Evolutionary conservation across 2,888 invertebrate species (phyloP).

Genomic region (Macrosiphum euphorbiae): DNA sequence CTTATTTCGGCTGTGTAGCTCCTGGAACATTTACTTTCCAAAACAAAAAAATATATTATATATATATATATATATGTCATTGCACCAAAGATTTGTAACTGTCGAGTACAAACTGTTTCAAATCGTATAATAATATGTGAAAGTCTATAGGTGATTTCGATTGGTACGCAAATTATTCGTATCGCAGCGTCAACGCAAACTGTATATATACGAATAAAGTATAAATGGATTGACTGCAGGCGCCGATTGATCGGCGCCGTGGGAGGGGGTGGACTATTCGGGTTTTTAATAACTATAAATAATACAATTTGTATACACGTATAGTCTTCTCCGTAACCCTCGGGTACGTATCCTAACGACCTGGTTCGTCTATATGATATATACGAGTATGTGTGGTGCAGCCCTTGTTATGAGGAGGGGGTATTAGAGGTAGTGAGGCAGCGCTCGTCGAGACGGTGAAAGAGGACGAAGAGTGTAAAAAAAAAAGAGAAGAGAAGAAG

Average conservation of each 20-base stretch:
- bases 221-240: background rate
- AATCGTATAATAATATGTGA: background rate
- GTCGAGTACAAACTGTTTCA: background rate
- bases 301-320: background rate
- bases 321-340: background rate
- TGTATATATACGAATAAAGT: background rate
- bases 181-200: background rate
- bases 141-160: background rate
- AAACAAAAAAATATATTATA: too few relatives aligned
- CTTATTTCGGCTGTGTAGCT: background rate
- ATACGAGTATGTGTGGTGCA: background rate
- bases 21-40: background rate
- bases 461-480: background rate
- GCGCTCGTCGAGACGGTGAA: background rate
- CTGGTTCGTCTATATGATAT: background rate
- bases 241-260: background rate
- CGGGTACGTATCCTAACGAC: background rate
- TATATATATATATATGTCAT: background rate
- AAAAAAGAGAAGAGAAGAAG: background rate
- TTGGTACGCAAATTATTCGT: background rate
- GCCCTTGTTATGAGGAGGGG: background rate
- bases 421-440: background rate
- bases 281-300: slow-evolving; percentile 5
- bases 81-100: background rate
- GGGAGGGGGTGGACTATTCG: background rate